Base-by-base conservation (phyloP, 2,113 vertebrate genomes). In the Corvus cornix region DNA sequence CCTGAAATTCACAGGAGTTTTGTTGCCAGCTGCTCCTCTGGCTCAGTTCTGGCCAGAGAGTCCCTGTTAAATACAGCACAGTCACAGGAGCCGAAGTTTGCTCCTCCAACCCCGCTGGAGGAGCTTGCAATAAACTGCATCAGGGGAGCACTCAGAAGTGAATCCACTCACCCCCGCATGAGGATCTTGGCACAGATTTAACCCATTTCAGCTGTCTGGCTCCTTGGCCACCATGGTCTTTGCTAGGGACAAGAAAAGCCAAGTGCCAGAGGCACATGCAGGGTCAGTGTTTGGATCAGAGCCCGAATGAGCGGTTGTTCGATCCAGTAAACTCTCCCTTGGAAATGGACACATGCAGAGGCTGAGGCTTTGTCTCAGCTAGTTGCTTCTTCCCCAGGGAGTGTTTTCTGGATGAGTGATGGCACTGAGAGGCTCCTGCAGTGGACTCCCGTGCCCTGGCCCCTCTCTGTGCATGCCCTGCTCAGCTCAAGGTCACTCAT, bases 51-150 rank as follows among this genome's bases (percentile, higher is more conserved):
- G 92, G 49, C 73, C 72, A 28, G 22, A 80, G 16, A 44, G 43
- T 53, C 14, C 51, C 58, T 0, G 58, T 82, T 91, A 95, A 94
- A 89, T 72, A 72, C 60, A 81, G 58, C 10, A 1, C 0, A 1
- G 90, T 75, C 93, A 91, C 75, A 79, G 77, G 75, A 84, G 43
- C 85, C 0, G 2, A 19, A 26, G 82, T 27, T 69, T 93, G 82
- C 78, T 93, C 39, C 13, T 41, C 39, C 78, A 72, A 63, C 80
- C 85, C 51, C 0, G 0, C 31, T 28, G 31, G 64, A 69, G 53
- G 33, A 82, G 58, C 75, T 80, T 24, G 13, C 89, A 94, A 89
- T 93, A 90, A 95, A 80, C 79, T 39, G 75, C 67, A 77, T 74
- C 15, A 2, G 72, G 68, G 53, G 13, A 63, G 52, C 0, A 0